phyloP scores from a whole-genome alignment of 2,888 invertebrate species.

The Rotaria magnacalcarata region DNA sequence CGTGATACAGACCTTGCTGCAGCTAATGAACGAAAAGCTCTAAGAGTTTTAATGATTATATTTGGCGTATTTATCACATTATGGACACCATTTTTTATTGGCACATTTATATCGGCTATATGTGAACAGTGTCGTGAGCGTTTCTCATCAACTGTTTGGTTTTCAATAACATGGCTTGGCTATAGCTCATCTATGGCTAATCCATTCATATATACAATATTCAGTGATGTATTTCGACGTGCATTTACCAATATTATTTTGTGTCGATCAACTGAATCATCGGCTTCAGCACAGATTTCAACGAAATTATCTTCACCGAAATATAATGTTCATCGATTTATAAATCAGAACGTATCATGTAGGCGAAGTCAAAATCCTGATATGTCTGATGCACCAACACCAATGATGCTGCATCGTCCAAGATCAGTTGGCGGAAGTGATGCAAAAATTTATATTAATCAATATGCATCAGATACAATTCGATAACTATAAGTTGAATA shows the following conservation, averaged over 20 bases:
- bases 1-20: conserved; percentile 35
- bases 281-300: neutral
- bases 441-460: conserved; percentile 22
- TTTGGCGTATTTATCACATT: conserved; percentile 57
- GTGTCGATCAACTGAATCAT: conserved; percentile 49
- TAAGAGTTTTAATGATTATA: conserved; percentile 58
- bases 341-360: neutral
- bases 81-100: conserved; percentile 58
- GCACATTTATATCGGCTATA: conserved; percentile 54
- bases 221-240: conserved; percentile 56
- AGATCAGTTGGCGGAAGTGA: neutral
- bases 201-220: conserved; percentile 59
- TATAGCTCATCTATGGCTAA: conserved; percentile 57
- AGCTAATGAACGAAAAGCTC: conserved; percentile 56
- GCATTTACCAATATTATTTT: conserved; percentile 54
- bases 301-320: neutral
- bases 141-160: conserved; percentile 52
- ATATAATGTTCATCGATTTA: neutral
- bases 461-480: neutral
- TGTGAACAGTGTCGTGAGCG: conserved; percentile 51
- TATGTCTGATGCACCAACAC: neutral
- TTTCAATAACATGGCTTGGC: conserved; percentile 57
- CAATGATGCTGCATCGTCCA: neutral
- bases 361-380: neutral
- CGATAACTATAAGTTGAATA: neutral